phyloP scores from a whole-genome alignment of 2,113 vertebrate species.

The Thamnophis sirtalis region DNA sequence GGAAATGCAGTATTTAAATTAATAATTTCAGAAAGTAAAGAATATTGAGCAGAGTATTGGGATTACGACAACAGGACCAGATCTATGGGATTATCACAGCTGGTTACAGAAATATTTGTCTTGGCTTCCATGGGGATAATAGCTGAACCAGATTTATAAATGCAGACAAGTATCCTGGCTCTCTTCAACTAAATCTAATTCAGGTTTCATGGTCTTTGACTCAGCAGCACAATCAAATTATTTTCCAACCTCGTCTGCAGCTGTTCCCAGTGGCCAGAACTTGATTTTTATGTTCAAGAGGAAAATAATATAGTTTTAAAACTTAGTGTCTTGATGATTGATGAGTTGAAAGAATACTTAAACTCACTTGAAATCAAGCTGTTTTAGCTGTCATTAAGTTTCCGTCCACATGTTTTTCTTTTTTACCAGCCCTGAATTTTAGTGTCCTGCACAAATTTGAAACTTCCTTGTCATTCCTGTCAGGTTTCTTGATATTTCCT shows the following conservation, averaged over 20 bases:
- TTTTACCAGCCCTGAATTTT: background rate
- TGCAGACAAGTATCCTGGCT: too few species aligned
- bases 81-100: background rate
- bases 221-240: background rate
- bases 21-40: background rate
- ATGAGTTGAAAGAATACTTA: background rate
- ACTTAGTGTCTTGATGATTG: background rate
- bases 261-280: background rate
- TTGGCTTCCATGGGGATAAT: background rate
- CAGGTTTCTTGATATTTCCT: background rate
- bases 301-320: background rate
- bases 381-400: background rate
- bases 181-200: background rate
- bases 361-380: background rate
- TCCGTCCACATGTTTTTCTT: background rate
- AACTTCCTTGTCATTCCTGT: too few species aligned
- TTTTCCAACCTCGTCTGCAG: background rate
- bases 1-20: background rate
- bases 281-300: background rate
- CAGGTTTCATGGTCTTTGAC: background rate
- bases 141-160: background rate
- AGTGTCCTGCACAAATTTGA: background rate
- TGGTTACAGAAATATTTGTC: background rate
- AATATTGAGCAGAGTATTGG: background rate
- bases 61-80: background rate